Base-by-base conservation (phyloP, 2,888 invertebrate genomes). In the Petrolisthes cinctipes region DNA sequence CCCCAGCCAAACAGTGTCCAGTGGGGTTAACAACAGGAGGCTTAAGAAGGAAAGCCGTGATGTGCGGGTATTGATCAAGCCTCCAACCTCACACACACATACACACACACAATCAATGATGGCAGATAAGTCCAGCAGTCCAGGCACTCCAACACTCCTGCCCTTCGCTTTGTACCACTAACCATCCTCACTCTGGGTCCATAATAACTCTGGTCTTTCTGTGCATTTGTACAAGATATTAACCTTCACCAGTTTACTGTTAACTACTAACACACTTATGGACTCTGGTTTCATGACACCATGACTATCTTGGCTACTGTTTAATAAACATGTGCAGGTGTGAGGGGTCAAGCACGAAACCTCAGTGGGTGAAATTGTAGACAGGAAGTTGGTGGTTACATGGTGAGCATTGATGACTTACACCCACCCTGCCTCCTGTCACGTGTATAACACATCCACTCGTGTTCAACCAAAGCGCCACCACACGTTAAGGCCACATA, bases 61-160 rank as follows among this genome's bases (percentile, higher is more conserved):
- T 84, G 78, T 71, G 61, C 61, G 80, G 71, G 73, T 85, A 85
- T 79, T 85, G 85, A 85, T 85, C 85, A 85, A 79, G 71, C 66
- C 85, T 9, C 61, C 61, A 61, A 61, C 61, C 61, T 61, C 61
- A 61, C 61, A 14, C 76, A 11, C 37, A 23, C 80, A 23, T 71
- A 85, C 80, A 85, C 71, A 85, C 85, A 85, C 85, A 85, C 85
- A 85, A 85, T 85, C 85, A 81, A 85, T 85, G 85, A 73, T 80
- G 85, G 71, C 57, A 75, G 84, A 78, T 83, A 83, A 83, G 84
- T 84, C 84, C 80, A 56, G 83, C 57, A 73, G 85, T 51, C 61
- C 53, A 68, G 85, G 68, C 81, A 73, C 80, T 85, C 85, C 80
- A 85, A 51, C 85, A 80, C 71, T 71, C 81, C 81, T 17, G n/a